Percentiles rank a stretch among this genome's conserved stretches.
phyloP scores from a whole-genome alignment of 2,113 vertebrate genomes.

The Dipodomys spectabilis region DNA sequence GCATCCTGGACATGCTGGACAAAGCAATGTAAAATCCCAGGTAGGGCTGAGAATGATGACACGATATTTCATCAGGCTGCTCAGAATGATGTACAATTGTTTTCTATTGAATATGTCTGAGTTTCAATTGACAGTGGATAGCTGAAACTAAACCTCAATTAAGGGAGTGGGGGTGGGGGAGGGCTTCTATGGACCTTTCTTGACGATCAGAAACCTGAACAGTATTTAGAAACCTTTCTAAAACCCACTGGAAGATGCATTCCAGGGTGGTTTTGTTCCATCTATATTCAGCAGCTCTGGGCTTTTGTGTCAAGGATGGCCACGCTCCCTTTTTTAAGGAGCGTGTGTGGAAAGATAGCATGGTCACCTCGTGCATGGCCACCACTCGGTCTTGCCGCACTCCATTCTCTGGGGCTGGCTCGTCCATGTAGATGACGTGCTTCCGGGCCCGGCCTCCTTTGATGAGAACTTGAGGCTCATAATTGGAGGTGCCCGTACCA shows the following conservation, averaged over 20 bases:
- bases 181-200: not conserved
- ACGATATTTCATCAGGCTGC: not conserved
- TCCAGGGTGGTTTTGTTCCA: too few relatives aligned
- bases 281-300: not conserved
- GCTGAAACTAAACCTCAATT: too few relatives aligned
- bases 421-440: conserved; percentile 90
- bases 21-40: not conserved
- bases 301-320: not conserved
- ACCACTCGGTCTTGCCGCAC: conserved; percentile 86
- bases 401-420: conserved; percentile 89
- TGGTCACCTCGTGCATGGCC: conserved; percentile 92
- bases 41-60: not conserved
- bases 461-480: conserved; percentile 96
- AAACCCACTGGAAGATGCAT: not conserved
- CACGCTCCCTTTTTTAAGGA: too few relatives aligned
- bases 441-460: conserved; percentile 91
- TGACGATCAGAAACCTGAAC: not conserved
- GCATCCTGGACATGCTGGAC: rapidly evolving
- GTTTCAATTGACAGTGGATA: too few relatives aligned
- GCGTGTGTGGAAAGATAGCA: rapidly evolving
- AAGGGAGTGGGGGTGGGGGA: too few relatives aligned
- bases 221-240: not conserved
- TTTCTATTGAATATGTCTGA: not conserved
- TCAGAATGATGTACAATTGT: not conserved
- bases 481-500: conserved; percentile 89